A percentile compares a stretch with the other conserved stretches of the same genome.
Conservation (phyloP, 1,140 invertebrate species). For the Megathymus violae region DNA sequence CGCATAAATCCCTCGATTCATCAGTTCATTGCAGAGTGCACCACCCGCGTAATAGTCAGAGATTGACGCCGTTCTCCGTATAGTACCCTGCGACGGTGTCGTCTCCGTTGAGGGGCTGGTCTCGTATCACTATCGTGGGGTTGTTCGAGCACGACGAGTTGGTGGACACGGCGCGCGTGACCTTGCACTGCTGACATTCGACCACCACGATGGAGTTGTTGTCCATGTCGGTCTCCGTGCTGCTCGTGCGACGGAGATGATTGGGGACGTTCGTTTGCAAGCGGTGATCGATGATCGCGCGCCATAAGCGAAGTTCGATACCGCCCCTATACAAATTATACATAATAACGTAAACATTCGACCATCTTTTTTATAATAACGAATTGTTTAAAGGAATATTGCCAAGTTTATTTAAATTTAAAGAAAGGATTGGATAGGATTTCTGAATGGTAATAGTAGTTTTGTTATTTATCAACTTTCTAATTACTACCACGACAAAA, state of each 20-base stretch:
- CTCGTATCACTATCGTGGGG: conserved; percentile 67
- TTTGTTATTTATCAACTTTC: no score
- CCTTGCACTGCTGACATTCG: conserved; percentile 69
- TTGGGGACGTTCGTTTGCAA: conserved; percentile 47
- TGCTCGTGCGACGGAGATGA: conserved; percentile 60
- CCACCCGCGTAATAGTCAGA: conserved; percentile 80
- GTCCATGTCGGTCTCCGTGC: conserved; percentile 77
- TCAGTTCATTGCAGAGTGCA: conserved; percentile 78
- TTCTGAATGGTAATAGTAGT: no score
- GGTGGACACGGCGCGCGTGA: conserved; percentile 48
- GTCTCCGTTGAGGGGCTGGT: conserved; percentile 64
- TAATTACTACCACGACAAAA: no score
- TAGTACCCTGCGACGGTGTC: conserved; percentile 56
- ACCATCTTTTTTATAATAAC: no score
- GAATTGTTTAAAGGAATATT: neutral
- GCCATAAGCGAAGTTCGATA: conserved; percentile 83
- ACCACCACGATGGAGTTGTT: conserved; percentile 75
- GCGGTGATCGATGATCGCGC: conserved; percentile 81
- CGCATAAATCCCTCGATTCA: neutral
- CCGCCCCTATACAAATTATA: conserved; percentile 65
- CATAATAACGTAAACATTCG: neutral
- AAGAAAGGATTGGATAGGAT: no score
- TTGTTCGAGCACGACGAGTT: conserved; percentile 63
- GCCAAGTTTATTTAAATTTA: no score
- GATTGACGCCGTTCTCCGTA: conserved; percentile 59